These are phyloP conservation scores for Volucella inanis DNA, from an alignment of 2,888 invertebrate genomes.

Conservation along the genomic window DNA sequence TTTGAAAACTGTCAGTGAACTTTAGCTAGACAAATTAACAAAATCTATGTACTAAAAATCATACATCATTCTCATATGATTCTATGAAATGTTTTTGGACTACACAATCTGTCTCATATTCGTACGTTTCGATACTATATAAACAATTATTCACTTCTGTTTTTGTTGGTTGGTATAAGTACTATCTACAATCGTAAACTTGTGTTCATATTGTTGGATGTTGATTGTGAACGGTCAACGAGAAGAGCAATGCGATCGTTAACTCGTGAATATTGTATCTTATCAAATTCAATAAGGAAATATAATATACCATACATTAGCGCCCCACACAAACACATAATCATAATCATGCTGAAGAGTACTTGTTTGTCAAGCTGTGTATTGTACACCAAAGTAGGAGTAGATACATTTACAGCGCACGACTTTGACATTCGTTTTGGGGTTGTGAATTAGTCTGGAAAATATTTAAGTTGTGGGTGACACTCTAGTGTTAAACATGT, in stretches of 20 bases:
- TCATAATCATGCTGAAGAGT: constrained; percentile 1
- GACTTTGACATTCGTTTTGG: constrained; percentile 30
- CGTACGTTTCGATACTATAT: not conserved
- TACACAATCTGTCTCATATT: constrained; percentile 14
- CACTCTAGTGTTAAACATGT: constrained; percentile 28
- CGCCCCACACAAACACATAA: constrained; percentile 38
- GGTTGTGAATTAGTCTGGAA: constrained; percentile 49
- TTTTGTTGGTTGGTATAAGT: not conserved
- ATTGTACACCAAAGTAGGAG: not conserved
- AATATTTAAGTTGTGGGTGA: constrained; percentile 36
- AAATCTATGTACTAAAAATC: constrained; percentile 5
- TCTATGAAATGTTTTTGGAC: constrained; percentile 1
- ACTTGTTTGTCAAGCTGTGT: not conserved
- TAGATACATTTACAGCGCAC: constrained; percentile 13
- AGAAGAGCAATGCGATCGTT: constrained; percentile 9
- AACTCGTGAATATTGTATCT: constrained; percentile 43
- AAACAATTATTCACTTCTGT: constrained; percentile 46
- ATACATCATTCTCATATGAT: constrained; percentile 9
- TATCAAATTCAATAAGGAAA: constrained; percentile 71
- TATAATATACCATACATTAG: constrained; percentile 26
- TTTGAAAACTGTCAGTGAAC: constrained; percentile 27
- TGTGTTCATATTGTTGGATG: too few species aligned
- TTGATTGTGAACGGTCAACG: not conserved
- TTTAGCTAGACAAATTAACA: not conserved
- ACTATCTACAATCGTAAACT: too few species aligned